Percentiles rank a stretch among this genome's conserved stretches.
These are phyloP conservation scores for Drosophila bipectinata DNA, from an alignment of 1,140 invertebrate species.

Conservation along the genomic window DNA sequence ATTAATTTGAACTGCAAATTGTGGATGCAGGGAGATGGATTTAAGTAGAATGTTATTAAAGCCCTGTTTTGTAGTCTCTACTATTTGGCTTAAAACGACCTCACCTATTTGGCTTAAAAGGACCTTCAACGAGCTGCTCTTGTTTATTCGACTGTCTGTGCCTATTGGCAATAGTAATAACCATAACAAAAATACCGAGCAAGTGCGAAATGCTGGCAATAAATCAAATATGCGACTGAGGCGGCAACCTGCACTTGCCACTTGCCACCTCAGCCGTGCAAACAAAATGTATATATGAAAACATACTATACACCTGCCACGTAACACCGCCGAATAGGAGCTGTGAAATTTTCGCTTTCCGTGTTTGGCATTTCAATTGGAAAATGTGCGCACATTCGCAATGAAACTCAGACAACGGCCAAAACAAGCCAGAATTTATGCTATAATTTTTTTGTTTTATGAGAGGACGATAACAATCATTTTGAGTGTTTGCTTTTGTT, in stretches of 20 bases:
- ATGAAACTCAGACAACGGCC: conserved; percentile 19
- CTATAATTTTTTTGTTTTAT: conserved; percentile 74
- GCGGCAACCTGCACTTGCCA: conserved; percentile 56
- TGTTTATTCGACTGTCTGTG: conserved; percentile 21
- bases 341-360: conserved; percentile 47
- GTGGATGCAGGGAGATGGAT: not conserved
- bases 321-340: conserved; percentile 36
- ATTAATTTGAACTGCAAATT: conserved; percentile 32
- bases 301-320: conserved; percentile 14
- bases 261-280: conserved; percentile 2
- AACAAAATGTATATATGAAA: conserved; percentile 11
- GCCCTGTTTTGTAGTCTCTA: not conserved
- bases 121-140: not conserved
- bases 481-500: conserved; percentile 75
- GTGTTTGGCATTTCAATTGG: conserved; percentile 75
- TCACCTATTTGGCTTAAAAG: not conserved
- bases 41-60: not conserved
- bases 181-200: conserved; percentile 12
- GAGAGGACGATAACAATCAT: conserved; percentile 69
- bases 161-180: conserved; percentile 62
- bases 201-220: conserved; percentile 62
- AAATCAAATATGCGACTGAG: conserved; percentile 65
- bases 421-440: conserved; percentile 54
- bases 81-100: too few species aligned
- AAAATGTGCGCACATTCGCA: conserved; percentile 74